Evolutionary conservation across 2,113 vertebrate genomes (phyloP).

Genomic region (Lichenostomus cassidix): DNA sequence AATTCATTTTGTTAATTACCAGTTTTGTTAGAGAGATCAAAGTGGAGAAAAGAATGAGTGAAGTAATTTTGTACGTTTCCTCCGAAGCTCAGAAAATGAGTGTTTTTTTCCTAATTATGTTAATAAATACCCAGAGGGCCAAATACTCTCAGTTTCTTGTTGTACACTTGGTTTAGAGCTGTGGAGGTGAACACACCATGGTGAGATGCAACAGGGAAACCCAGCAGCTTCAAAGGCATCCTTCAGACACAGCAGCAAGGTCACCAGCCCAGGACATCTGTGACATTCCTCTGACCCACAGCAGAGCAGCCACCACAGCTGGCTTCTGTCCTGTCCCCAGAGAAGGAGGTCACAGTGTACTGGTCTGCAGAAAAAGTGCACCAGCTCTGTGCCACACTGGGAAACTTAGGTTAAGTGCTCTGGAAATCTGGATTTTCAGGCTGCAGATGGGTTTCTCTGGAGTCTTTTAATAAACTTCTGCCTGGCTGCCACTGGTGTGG

Average conservation of each 20-base stretch:
- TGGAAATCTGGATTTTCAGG: not conserved
- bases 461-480: not conserved
- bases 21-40: not conserved
- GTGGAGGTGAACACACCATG: accelerated
- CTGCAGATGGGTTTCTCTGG: not conserved
- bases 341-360: accelerated
- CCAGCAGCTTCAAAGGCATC: not conserved
- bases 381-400: not conserved
- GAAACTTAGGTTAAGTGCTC: not conserved
- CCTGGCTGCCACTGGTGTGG: not conserved
- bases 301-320: not conserved
- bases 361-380: not conserved
- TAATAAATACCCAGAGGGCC: not conserved
- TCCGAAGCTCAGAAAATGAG: not conserved
- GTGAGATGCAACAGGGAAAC: not conserved
- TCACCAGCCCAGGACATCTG: accelerated
- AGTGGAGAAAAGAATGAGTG: not conserved
- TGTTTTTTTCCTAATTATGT: not conserved
- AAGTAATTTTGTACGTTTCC: not conserved
- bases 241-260: not conserved
- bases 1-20: not conserved
- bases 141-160: not conserved
- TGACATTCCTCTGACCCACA: not conserved
- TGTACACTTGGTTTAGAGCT: not conserved
- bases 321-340: not conserved